These are phyloP conservation scores for Lasioglossum pauxillum DNA, from an alignment of 2,888 invertebrate genomes.

Conservation along the genomic window DNA sequence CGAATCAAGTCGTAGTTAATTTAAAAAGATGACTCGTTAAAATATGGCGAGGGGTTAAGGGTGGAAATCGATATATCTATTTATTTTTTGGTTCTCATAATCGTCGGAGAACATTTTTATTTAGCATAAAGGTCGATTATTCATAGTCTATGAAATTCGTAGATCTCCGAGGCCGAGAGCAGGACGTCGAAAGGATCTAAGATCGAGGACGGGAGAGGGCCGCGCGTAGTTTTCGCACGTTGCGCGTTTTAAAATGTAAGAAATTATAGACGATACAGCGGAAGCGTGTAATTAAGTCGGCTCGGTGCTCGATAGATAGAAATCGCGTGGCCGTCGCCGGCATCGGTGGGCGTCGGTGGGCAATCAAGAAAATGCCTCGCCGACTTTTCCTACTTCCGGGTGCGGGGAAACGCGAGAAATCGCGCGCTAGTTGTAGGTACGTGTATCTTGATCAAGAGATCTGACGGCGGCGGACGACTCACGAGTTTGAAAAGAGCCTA, in stretches of 20 bases:
- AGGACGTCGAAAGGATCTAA: neutral
- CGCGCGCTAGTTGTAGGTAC: constrained; percentile 3
- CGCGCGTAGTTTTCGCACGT: constrained; percentile 3
- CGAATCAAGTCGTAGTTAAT: too few relatives aligned
- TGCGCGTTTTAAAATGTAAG: constrained; percentile 22
- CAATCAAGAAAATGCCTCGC: constrained; percentile 36
- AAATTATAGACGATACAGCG: constrained; percentile 16
- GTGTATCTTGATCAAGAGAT: constrained; percentile 48
- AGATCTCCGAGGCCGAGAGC: neutral
- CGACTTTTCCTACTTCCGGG: constrained; percentile 59
- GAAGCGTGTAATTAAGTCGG: constrained; percentile 50
- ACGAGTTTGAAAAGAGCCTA: constrained; percentile 17
- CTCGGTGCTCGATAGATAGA: constrained; percentile 26
- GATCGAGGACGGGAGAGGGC: neutral
- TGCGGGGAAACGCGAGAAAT: constrained; percentile 42
- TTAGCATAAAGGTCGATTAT: neutral
- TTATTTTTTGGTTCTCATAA: neutral
- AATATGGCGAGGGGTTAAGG: too few relatives aligned
- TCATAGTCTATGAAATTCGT: neutral
- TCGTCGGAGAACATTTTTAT: neutral
- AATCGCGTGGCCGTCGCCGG: constrained; percentile 14
- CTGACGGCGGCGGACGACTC: constrained; percentile 40
- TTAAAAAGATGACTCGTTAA: too few relatives aligned
- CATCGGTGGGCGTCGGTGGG: constrained; percentile 1
- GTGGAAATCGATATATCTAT: too few relatives aligned